Evolutionary conservation across 2,888 invertebrate genomes (phyloP), one percentile per base, ranked within the genome.

Genomic region (Mesopsocus fuscifrons): DNA sequence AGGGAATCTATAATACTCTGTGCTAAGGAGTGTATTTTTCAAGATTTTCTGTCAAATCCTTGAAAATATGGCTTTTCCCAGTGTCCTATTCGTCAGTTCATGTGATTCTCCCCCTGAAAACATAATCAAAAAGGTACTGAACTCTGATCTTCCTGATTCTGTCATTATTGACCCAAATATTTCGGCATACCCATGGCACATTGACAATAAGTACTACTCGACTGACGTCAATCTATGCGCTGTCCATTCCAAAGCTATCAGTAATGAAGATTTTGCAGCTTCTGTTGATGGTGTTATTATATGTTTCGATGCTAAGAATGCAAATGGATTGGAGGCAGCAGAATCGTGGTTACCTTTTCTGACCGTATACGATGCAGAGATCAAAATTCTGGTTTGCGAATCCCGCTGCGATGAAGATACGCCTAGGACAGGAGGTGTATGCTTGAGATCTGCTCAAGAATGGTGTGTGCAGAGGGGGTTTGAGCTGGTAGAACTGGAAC

Each of bases 131-230:
- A 20, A 20, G 21, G 38, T 38, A 13, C 20, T 38, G 21, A 38
- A 38, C 20, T 5, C 8, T 34, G 48, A 48, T 17, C 41, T 55
- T 16, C 52, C 57, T 22, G 55, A 59, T 45, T 51, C 50, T n/a
- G 44, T 54, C 5, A 48, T 52, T 11, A 48, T 55, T 15, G 50
- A 56, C 42, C 54, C 56, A 13, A 54, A 57, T 40, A 49, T 57
- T 6, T 51, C 55, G 40, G 57, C 59, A 45, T 62, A 65, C 52
- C 55, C 63, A 2, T 73, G 73, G 71, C 62, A 65, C 47, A 69
- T 79, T 46, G 69, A 74, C 49, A 79, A 75, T 31, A 81, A 80
- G 57, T 81, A 81, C 60, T 81, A 80, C 53, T 67, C 68, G 34
- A 69, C 75, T 9, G 64, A 71, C 53, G 65, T 77, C 23, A 59